phyloP scores from a whole-genome alignment of 53 echinoderm and acorn worm species.

The Echinarachnius parma region DNA sequence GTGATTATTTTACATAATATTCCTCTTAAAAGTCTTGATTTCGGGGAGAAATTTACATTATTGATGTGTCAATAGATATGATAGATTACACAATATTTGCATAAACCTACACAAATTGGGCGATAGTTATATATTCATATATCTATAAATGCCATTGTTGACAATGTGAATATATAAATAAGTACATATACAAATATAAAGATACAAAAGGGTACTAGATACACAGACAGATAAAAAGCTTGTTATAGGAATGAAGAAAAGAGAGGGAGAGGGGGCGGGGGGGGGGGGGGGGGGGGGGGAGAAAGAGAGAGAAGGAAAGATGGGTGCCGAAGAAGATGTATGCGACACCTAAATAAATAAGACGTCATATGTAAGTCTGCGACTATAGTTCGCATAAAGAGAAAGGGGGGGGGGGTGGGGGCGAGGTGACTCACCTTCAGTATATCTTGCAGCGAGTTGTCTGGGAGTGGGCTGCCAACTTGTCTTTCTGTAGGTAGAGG shows the following conservation, averaged over 20 bases:
- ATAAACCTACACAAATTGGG: too few species aligned
- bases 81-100: too few species aligned
- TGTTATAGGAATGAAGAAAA: background rate
- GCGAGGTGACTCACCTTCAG: conserved; percentile 15
- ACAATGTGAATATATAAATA: too few species aligned
- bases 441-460: conserved; percentile 30
- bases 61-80: too few species aligned
- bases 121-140: too few species aligned
- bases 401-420: background rate
- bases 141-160: too few species aligned
- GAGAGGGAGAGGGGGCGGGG: too few species aligned
- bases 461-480: conserved; percentile 15
- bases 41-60: too few species aligned
- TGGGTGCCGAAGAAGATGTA: background rate
- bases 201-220: background rate
- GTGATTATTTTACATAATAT: too few species aligned
- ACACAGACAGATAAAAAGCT: background rate
- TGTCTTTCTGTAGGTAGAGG: conserved; percentile 26
- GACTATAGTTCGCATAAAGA: background rate
- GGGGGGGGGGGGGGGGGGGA: background rate
- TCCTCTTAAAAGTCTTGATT: too few species aligned
- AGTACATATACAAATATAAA: background rate
- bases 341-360: too few species aligned
- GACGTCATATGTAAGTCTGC: background rate
- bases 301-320: conserved; percentile 5